Base-by-base conservation (phyloP, 2,888 invertebrate species). In the Byasa hedistus region DNA sequence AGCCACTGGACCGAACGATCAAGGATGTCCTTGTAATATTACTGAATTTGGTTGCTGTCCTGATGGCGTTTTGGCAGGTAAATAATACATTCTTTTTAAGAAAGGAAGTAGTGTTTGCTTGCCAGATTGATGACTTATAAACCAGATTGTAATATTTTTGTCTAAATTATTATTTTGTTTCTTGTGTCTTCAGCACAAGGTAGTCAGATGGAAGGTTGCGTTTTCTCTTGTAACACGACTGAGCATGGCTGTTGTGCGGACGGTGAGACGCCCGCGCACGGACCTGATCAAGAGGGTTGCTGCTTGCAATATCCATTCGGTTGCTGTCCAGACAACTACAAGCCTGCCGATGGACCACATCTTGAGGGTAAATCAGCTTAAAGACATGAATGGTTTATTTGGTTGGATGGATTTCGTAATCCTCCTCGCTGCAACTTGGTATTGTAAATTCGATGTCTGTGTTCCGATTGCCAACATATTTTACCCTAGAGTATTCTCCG, bases 261-360 rank as follows among this genome's bases (percentile, higher is more conserved):
- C 80, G 94, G 94, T 3, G 86, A 93, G 74, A 97, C 97, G 0
- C 94, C 97, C 0, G 97, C 98, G 2, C 96, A 97, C 77, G 99
- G 98, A 2, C 94, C 94, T 0, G 94, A 94, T 73, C 88, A 93
- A 56, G 96, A 97, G 83, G 98, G 98, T 0, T 97, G 97, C 79
- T 97, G 97, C 76, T 84, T 96, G 59, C 92, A 93, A 32, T 91
- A 94, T 3, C 87, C 92, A 4, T 96, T 92, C 80, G 97, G 98
- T n/a, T 99, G 98, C 85, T 99, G 98, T 76, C 96, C 96, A 0
- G 98, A 99, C 79, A 96, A 97, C 79, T 94, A 96, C 75, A 93
- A 94, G 56, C 93, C 96, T 1, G 98, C 98, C 7, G 93, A 94
- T 69, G 98, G 98, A 69, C 95, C 96, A 0, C 93, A 95, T 77